These are phyloP conservation scores for Aldrovandia affinis DNA, from an alignment of 2,797 vertebrate species.

Conservation along the genomic window DNA sequence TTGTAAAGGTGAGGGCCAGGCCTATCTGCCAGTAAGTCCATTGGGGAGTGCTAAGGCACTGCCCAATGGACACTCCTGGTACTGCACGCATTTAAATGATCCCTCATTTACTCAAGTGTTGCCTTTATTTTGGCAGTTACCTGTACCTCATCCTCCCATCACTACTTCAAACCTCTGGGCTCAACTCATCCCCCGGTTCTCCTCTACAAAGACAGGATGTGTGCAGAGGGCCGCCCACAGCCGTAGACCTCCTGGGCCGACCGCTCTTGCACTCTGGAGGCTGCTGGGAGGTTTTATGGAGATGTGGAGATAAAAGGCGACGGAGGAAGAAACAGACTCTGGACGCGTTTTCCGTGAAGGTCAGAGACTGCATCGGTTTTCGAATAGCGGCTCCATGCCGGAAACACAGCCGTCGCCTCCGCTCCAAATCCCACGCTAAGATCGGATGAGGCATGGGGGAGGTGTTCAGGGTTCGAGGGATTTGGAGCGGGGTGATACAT, in stretches of 20 bases:
- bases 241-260: no score
- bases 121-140: no score
- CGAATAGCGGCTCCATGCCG: conserved; percentile 3
- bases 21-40: no score
- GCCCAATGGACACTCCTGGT: no score
- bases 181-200: neutral
- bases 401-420: neutral
- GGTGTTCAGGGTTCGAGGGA: neutral
- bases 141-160: no score
- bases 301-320: neutral
- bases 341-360: conserved; percentile 42
- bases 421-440: neutral
- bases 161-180: no score
- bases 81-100: no score
- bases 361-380: conserved; percentile 45
- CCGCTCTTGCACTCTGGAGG: neutral
- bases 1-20: no score
- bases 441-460: no score
- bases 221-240: no score
- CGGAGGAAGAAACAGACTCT: neutral
- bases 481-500: neutral
- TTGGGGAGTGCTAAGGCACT: no score
- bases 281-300: neutral
- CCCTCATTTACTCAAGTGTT: no score
- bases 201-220: neutral